phyloP scores from a whole-genome alignment of 2,113 vertebrate species.

The Brachypteracias leptosomus region DNA sequence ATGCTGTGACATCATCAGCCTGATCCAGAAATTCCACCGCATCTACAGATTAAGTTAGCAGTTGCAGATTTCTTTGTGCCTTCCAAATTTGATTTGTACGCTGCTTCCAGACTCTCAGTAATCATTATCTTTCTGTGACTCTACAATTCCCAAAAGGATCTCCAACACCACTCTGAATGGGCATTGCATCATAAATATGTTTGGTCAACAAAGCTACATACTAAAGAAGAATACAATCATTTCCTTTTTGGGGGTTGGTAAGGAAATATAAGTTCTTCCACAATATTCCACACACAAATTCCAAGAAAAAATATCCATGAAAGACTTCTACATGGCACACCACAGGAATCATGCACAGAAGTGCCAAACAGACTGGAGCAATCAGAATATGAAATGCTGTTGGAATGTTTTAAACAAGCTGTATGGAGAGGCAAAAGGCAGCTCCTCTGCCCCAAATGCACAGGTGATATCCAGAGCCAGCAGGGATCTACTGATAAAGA shows the following conservation, averaged over 20 bases:
- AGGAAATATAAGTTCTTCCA: neutral
- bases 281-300: neutral
- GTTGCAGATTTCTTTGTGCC: neutral
- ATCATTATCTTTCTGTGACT: neutral
- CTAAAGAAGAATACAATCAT: neutral
- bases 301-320: neutral
- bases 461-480: neutral
- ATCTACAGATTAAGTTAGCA: neutral
- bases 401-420: neutral
- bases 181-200: neutral
- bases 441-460: neutral
- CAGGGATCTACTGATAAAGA: neutral
- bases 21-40: neutral
- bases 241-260: neutral
- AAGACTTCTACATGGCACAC: neutral
- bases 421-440: neutral
- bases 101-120: neutral
- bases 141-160: neutral
- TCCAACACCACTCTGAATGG: neutral
- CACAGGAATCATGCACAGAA: neutral
- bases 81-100: neutral
- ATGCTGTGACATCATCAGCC: neutral
- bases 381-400: neutral
- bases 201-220: neutral
- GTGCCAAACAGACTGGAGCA: neutral